phyloP scores from a whole-genome alignment of 2,888 invertebrate species.

The Marasmarcha lunaedactyla region DNA sequence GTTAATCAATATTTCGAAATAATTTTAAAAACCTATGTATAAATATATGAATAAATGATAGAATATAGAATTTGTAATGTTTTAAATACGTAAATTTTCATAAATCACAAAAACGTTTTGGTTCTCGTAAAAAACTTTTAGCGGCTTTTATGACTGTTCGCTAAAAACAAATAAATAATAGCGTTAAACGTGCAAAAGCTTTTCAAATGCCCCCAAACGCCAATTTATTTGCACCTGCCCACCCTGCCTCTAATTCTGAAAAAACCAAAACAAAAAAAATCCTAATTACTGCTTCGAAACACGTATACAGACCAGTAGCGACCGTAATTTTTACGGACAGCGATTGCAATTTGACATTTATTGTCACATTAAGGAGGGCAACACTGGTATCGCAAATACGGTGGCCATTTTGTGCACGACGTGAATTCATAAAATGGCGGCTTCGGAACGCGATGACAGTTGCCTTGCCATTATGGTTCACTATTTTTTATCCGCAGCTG shows the following conservation, averaged over 20 bases:
- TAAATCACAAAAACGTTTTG: too few species aligned
- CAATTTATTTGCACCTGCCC: not conserved
- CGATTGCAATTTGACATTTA: constrained; percentile 61
- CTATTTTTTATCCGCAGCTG: constrained; percentile 16
- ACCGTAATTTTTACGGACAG: constrained; percentile 58
- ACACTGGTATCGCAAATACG: constrained; percentile 40
- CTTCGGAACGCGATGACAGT: constrained; percentile 21
- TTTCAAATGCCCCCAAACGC: not conserved
- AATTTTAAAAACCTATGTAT: too few species aligned
- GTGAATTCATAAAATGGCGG: constrained; percentile 49
- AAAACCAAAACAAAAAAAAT: constrained; percentile 16
- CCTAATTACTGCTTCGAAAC: constrained; percentile 50
- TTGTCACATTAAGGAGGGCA: constrained; percentile 49
- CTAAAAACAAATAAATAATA: too few species aligned
- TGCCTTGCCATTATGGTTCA: constrained; percentile 6
- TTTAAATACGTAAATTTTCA: too few species aligned
- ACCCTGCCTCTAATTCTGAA: not conserved
- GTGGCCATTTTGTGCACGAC: constrained; percentile 44
- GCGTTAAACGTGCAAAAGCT: not conserved
- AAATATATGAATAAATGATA: too few species aligned
- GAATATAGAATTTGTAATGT: too few species aligned
- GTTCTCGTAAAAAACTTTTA: too few species aligned
- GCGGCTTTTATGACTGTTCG: too few species aligned
- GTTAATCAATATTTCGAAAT: too few species aligned
- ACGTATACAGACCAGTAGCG: constrained; percentile 35